Base-by-base conservation (phyloP, 2,113 vertebrate genomes). In the Aspiorhynchus laticeps region DNA sequence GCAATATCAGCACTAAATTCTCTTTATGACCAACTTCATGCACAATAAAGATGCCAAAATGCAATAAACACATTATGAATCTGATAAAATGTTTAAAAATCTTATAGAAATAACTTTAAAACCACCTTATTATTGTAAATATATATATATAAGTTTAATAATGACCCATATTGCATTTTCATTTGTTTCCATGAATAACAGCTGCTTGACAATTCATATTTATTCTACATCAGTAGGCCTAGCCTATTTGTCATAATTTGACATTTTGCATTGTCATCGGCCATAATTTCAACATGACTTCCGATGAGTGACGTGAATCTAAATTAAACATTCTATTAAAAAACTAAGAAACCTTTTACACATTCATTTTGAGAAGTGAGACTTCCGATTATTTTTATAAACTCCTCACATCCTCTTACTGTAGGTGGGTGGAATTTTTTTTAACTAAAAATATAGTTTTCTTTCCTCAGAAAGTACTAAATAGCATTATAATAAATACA, bases 181-280 rank as follows among this genome's bases (percentile, higher is more conserved):
- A 43, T 75, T n/a, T 4, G 10, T 36, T 36, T 3, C 11, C 10
- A 38, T 77, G 26, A 77, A 77, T 38, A 26, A 41, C 33, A 56
- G 43, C 43, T 79, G n/a, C 75, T 1, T 48, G 9, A 24, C 43
- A 0, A 77, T 56, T 79, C 5, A 79, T 56, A 24, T 56, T 80
- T 26, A 65, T 28, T 33, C 1, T 21, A 46, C n/a, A 65, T 19
- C 15, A 10, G 5, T 33, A 26, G n/a, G 24, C 17, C 31, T 15
- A n/a, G n/a, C n/a, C n/a, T n/a, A 46, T 82, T 67, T 67, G 80
- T 65, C n/a, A 82, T 12, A 33, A 46, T 69, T 7, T 82, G 81
- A 83, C 81, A 67, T 83, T 83, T 71, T 51, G 46, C 8, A 36
- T 36, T 21, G 9, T 10, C 65, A 1, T 65, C 7, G 3, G 19